Base-by-base conservation (phyloP, 2,888 invertebrate species). In the Tenthredo livida region DNA sequence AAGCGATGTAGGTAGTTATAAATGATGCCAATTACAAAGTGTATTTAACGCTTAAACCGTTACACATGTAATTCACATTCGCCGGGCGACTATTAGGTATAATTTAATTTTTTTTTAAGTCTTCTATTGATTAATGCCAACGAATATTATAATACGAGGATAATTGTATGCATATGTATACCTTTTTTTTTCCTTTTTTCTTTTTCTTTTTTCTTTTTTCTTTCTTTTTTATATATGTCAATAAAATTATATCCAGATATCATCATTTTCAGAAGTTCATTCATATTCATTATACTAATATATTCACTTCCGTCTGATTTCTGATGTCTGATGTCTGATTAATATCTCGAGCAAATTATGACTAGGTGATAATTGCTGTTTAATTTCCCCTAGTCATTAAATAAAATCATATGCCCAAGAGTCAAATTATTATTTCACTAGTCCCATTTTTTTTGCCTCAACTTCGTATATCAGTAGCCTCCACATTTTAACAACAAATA, bases 401-500 rank as follows among this genome's bases (percentile, higher is more conserved):
- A 12, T 25, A 12, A 75, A 47, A 47, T 25, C 25, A 21, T 43
- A 15, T 29, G 47, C 25, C 50, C 75, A 43, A 50, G 9, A 86
- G 86, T 85, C 85, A 87, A 88, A 87, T 85, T 85, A 87, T 85
- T 85, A 96, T 94, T 97, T 97, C 89, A 96, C 97, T 93, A 98
- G 95, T 88, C 98, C 99, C 93, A 97, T 95, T 94, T 98, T 98
- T 94, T 99, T 99, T 85, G 99, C 99, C 95, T 99, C 99, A 90
- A 99, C 98, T 96, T 99, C 99, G 94, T 99, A 99, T 91, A 99
- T 99, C 88, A 99, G 95, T 91, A 99, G 95, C 89, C 99, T 96
- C 99, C 99, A 99, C 99, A 99, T 98, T 96, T 99, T 99, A 88
- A 99, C 99, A 90, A 99, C 99, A 95, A 99, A 99, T 89, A 99